These are phyloP conservation scores for Nycticebus coucang DNA, from an alignment of 2,113 vertebrate species.

Conservation along the genomic window DNA sequence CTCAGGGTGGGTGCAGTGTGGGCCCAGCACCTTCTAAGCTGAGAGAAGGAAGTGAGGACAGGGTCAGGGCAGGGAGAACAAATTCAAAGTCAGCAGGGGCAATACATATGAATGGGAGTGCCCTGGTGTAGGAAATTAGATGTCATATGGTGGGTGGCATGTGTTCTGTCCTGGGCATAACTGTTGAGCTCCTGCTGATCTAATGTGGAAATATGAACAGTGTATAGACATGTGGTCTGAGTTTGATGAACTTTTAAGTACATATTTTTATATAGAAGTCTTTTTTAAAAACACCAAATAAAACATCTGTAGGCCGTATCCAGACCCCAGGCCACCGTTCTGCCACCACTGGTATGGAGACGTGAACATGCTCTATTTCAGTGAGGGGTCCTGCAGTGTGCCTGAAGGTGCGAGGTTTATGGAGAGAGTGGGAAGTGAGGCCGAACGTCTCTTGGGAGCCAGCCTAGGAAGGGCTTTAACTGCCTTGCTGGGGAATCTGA, in stretches of 20 bases:
- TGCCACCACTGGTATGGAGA: not conserved
- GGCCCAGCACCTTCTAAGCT: not conserved
- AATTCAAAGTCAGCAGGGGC: not conserved
- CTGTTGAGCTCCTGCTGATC: not conserved
- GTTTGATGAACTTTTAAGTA: not conserved
- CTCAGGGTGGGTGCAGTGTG: not conserved
- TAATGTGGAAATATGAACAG: not conserved
- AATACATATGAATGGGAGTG: not conserved
- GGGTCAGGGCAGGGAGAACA: fast-evolving
- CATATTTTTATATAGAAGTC: not conserved
- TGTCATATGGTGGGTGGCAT: not conserved
- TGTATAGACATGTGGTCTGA: not conserved
- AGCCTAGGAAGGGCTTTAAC: not conserved
- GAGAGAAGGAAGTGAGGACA: not conserved
- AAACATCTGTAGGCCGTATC: not conserved
- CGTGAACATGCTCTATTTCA: not conserved
- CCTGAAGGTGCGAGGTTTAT: not conserved
- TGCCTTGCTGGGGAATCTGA: not conserved
- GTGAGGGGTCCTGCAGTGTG: not conserved
- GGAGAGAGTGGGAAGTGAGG: not conserved
- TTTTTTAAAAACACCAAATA: not conserved
- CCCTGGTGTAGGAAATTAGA: not conserved
- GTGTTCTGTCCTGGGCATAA: not conserved
- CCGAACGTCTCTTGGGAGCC: not conserved
- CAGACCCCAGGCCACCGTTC: not conserved